Base-by-base conservation (phyloP, 30 jellyfish, hydroid and myxozoan genomes). In the Turritopsis dohrnii region DNA sequence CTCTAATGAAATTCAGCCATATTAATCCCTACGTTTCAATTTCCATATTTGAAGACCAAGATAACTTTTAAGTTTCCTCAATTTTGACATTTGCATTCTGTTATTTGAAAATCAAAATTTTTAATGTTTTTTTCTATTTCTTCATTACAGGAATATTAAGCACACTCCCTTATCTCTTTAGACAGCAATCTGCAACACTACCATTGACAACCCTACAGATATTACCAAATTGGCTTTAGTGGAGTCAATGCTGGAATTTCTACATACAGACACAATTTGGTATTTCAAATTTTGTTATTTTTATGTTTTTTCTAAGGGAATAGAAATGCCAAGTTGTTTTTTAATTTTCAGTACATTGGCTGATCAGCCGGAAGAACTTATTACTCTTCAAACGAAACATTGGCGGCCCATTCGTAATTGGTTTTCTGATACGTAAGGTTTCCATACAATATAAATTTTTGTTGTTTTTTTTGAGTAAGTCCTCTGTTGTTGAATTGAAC, bases 181-280 rank as follows among this genome's bases (percentile, higher is more conserved):
- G 98, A 93, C 98, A 18, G 81, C 95, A 1, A 85, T 93, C 1
- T 93, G 98, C 85, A 93, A 93, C 88, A 93, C 96, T 4, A 79
- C 96, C 83, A 88, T 93, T 84, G 98, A 93, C 54, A 93, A 93
- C 65, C 98, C 98, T 79, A 31, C 86, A 26, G 53, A 88, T 20
- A 28, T 53, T 21, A 18, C 96, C 18, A 72, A 81, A 41, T 53
- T 31, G 22, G 96, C 81, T 18, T 65, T 75, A 53, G 69, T 82
- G 27, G 81, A 84, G n/a, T 88, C 82, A 23, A 29, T 89, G 26
- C 30, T 93, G 30, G 54, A 74, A 18, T 93, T 41, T 72, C 80
- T 93, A 22, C 89, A 93, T 31, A 84, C 98, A 16, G 98, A 93
- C 72, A 93, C 98, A 28, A 41, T 93, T 5, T 88, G 96, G 98